Evolutionary conservation across 2,797 vertebrate species (phyloP).

Genomic region (Pangasius sanitwongsei): DNA sequence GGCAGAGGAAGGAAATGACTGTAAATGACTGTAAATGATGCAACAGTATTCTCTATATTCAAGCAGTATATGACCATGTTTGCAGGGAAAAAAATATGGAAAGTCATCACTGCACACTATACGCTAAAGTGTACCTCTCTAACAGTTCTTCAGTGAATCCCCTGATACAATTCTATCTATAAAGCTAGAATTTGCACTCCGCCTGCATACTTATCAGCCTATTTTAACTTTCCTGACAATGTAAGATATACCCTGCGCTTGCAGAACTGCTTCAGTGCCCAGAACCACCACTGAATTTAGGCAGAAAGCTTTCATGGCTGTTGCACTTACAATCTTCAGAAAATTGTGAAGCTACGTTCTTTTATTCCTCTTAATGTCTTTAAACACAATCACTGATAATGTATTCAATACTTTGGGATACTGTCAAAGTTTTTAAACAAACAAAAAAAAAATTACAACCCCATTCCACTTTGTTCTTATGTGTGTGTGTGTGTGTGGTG

Average conservation of each 20-base stretch:
- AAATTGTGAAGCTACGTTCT: background rate
- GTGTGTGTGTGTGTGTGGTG: background rate
- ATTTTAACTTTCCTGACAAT: background rate
- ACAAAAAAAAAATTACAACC: background rate
- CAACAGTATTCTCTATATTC: background rate
- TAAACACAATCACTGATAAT: background rate
- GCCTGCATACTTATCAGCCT: background rate
- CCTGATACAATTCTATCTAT: background rate
- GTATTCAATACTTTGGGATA: background rate
- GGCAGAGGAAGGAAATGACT: background rate
- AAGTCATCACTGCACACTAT: background rate
- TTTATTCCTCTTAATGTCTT: background rate
- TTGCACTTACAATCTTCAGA: background rate
- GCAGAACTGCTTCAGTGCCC: background rate
- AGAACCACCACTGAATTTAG: background rate
- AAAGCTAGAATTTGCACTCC: background rate
- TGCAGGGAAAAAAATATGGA: background rate
- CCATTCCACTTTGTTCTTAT: background rate
- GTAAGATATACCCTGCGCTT: background rate
- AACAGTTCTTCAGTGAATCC: background rate
- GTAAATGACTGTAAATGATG: background rate
- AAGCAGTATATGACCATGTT: background rate
- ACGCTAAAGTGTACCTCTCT: background rate
- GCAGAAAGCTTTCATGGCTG: background rate
- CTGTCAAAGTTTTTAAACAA: background rate